Evolutionary conservation across 2,888 invertebrate species (phyloP), one percentile per base, ranked within the genome.

Genomic region (Tetheella fluctuosa): DNA sequence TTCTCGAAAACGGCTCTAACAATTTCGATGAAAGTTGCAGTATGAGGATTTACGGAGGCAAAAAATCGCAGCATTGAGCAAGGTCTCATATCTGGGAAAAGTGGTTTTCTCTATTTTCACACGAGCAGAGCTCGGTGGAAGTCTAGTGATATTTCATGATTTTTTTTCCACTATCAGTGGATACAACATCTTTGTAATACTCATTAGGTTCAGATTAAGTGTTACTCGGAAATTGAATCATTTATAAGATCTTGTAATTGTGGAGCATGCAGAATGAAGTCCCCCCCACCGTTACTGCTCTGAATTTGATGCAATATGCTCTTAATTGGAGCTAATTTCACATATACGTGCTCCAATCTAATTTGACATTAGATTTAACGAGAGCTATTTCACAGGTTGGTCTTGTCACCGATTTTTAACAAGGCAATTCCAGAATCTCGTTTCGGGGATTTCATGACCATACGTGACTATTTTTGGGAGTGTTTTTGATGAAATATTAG

Each of bases 371-470:
- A 20, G 7, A 48, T 48, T 48, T 48, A n/a, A 48, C 48, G 48
- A 48, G 48, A 20, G 39, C 15, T 20, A 48, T 48, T 48, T 48
- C 48, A 20, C 42, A 17, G 17, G 42, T 42, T 42, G 39, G 10
- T 39, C 5, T n/a, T 10, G 17, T 48, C 20, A 10, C 10, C 20
- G n/a, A 48, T 48, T 48, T 48, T 48, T 20, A 48, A 48, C 48
- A 48, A 48, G 20, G 48, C 48, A 48, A 48, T 48, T 20, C 48
- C 48, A 48, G 20, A 20, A 48, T 48, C 10, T 48, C 48, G 48
- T 48, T 48, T 48, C 48, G 17, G 17, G 48, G n/a, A 20, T 20
- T 48, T 48, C 10, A 48, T 20, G 48, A 20, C 3, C 8, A 20
- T 20, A 48, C 48, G 48, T 20, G 48, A 48, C 17, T 20, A 48